Conservation (phyloP, 30 jellyfish, hydroid and myxozoan genomes). For the Morbakka virulenta region DNA sequence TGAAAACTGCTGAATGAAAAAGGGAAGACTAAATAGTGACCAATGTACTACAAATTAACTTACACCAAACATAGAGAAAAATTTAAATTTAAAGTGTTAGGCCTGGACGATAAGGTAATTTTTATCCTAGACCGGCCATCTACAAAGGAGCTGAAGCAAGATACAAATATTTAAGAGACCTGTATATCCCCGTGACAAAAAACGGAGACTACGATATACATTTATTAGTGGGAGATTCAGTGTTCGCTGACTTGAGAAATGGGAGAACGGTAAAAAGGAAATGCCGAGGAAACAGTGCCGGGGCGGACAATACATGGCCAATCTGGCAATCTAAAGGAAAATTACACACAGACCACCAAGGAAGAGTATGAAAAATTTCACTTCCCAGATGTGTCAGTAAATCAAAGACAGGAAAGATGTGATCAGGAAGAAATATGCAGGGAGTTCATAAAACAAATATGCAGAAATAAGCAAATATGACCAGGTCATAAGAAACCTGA, state of each 20-base stretch:
- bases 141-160: constrained; percentile 27
- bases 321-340: background rate
- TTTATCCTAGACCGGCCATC: constrained; percentile 5
- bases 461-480: too few species aligned
- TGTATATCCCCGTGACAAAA: constrained; percentile 35
- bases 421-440: constrained; percentile 27
- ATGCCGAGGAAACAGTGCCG: constrained; percentile 43
- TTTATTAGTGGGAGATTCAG: constrained; percentile 44
- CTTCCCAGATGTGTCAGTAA: constrained; percentile 25
- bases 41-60: background rate
- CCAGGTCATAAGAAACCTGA: too few species aligned
- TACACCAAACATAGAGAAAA: constrained; percentile 21
- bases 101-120: constrained; percentile 24
- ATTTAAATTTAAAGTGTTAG: constrained; percentile 17
- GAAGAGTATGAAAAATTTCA: constrained; percentile 27
- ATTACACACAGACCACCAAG: constrained; percentile 41
- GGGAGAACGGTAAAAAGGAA: constrained; percentile 29
- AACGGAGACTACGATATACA: constrained; percentile 45
- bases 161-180: constrained; percentile 36
- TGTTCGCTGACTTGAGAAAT: constrained; percentile 41
- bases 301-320: constrained; percentile 59
- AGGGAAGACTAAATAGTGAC: background rate
- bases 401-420: constrained; percentile 28
- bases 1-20: constrained; percentile 21
- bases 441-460: constrained; percentile 37